These are phyloP conservation scores for Tigriopus japonicus DNA, from an alignment of 1,140 invertebrate species.

Conservation along the genomic window DNA sequence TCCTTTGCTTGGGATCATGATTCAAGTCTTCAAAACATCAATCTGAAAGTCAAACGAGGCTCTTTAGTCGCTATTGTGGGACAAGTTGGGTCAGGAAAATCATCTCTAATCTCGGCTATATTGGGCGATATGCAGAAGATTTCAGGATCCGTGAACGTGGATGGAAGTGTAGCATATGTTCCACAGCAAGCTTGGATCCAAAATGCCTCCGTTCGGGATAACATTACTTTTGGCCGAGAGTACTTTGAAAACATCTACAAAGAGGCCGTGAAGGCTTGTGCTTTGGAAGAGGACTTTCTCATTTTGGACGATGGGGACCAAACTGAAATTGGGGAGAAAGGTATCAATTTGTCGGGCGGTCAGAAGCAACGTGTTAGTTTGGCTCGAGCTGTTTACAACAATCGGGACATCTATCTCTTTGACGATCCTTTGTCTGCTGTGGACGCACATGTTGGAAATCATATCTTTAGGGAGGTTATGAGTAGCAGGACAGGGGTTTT, in stretches of 20 bases:
- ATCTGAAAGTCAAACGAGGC: conserved; percentile 28
- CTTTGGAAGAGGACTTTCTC: conserved; percentile 46
- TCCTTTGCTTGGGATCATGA: conserved; percentile 30
- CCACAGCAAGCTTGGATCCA: conserved; percentile 44
- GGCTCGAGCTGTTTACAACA: conserved; percentile 52
- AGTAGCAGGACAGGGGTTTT: conserved; percentile 34
- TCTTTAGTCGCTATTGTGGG: conserved; percentile 44
- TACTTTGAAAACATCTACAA: conserved; percentile 14
- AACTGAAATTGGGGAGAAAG: conserved; percentile 48
- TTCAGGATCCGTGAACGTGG: conserved; percentile 33
- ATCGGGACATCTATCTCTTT: conserved; percentile 35
- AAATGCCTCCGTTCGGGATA: conserved; percentile 42
- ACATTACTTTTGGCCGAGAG: conserved; percentile 39
- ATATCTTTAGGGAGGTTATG: conserved; percentile 46
- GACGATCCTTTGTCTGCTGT: conserved; percentile 56
- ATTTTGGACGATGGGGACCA: conserved; percentile 36
- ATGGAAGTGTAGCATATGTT: conserved; percentile 41
- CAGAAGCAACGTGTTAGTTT: conserved; percentile 56
- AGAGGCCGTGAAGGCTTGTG: conserved; percentile 36
- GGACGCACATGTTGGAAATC: conserved; percentile 45
- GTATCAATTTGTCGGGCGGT: conserved; percentile 52
- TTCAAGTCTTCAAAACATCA: conserved; percentile 27
- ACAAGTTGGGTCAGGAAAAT: conserved; percentile 44
- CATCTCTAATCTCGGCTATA: conserved; percentile 39
- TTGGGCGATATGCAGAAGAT: conserved; percentile 36